Evolutionary conservation across 2,888 invertebrate genomes (phyloP).

Genomic region (Chrysolina oricalcia): DNA sequence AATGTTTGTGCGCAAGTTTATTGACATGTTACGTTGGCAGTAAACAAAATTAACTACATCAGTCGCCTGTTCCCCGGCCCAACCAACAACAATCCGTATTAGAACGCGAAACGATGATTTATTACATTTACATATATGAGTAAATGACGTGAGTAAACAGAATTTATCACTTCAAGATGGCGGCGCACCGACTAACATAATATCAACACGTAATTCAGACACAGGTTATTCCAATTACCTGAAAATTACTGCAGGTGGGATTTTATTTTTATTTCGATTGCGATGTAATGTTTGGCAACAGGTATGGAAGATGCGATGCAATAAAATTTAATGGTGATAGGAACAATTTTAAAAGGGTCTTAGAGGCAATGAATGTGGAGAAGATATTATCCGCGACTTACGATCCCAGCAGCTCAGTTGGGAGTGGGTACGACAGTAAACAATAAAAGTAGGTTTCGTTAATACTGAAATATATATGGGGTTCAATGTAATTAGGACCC

Average conservation of each 20-base stretch:
- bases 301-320: constrained; percentile 25
- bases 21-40: constrained; percentile 55
- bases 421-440: too few species aligned
- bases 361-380: too few species aligned
- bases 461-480: too few species aligned
- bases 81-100: constrained; percentile 57
- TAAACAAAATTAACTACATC: constrained; percentile 58
- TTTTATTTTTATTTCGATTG: too few species aligned
- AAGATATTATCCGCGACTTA: too few species aligned
- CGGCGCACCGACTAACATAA: constrained; percentile 43
- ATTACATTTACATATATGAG: constrained; percentile 63
- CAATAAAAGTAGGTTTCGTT: too few species aligned
- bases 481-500: too few species aligned
- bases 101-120: constrained; percentile 64
- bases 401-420: too few species aligned
- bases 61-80: constrained; percentile 42
- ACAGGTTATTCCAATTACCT: background rate
- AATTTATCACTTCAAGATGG: constrained; percentile 65
- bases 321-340: constrained; percentile 22
- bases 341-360: background rate
- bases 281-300: constrained; percentile 26
- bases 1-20: constrained; percentile 51
- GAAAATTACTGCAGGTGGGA: background rate
- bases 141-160: constrained; percentile 65
- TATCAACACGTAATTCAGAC: constrained; percentile 45